These are phyloP conservation scores for Arvicanthis niloticus DNA, from an alignment of 2,113 vertebrate species.

Conservation along the genomic window DNA sequence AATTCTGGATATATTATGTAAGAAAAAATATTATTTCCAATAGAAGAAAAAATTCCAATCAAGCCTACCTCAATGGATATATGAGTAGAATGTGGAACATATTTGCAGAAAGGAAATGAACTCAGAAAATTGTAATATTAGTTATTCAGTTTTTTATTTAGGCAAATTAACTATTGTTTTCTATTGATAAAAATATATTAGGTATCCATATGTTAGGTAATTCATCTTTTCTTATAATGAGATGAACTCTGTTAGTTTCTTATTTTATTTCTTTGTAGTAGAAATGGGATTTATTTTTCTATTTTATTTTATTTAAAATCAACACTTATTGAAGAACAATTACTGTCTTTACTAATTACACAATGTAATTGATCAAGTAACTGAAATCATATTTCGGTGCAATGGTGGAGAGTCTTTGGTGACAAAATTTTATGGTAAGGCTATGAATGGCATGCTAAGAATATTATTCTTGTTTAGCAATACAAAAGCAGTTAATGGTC, in stretches of 20 bases:
- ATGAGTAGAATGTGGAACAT: background rate
- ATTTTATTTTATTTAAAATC: background rate
- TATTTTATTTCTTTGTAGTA: background rate
- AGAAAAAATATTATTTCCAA: background rate
- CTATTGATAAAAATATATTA: constrained; percentile 5
- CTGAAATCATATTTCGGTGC: background rate
- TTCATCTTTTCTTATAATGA: background rate
- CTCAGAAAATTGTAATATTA: background rate
- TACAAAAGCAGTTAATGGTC: constrained; percentile 75
- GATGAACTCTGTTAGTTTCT: background rate
- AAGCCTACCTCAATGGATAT: background rate
- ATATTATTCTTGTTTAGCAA: background rate
- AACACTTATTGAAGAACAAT: background rate
- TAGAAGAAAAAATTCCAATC: background rate
- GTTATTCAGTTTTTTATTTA: background rate
- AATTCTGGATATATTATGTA: background rate
- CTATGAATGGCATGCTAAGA: background rate
- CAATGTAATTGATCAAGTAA: background rate
- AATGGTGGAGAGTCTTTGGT: background rate
- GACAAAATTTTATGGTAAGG: constrained; percentile 36
- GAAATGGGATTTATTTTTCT: background rate
- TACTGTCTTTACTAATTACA: background rate
- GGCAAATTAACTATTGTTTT: background rate
- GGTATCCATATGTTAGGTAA: background rate
- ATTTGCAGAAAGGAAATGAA: background rate